Evolutionary conservation across 2,113 vertebrate species (phyloP).

Genomic region (Toxotes jaculatrix): DNA sequence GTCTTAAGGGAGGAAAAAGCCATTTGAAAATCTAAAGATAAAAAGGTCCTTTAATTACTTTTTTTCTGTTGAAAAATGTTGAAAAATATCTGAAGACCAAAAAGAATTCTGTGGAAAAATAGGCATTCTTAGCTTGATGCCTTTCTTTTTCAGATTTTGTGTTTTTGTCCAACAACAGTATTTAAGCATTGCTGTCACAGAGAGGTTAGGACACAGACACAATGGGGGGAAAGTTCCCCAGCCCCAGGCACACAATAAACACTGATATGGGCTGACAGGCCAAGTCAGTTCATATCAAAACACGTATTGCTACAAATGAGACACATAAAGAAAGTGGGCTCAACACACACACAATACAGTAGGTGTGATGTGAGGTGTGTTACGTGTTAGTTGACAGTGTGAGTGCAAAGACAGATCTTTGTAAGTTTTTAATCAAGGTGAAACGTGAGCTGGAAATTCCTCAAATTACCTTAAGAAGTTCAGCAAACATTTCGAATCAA

Average conservation of each 20-base stretch:
- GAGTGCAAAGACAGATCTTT: constrained; percentile 23
- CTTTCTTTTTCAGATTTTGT: constrained; percentile 17
- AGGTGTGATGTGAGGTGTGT: constrained; percentile 48
- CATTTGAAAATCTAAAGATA: not conserved
- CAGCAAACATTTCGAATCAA: not conserved
- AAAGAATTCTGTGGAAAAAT: not conserved
- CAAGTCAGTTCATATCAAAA: constrained; percentile 69
- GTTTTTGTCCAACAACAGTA: constrained; percentile 68
- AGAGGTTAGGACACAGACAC: constrained; percentile 67
- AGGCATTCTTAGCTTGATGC: constrained; percentile 10
- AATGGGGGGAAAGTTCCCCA: constrained; percentile 18
- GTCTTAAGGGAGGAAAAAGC: no score
- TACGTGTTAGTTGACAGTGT: constrained; percentile 49
- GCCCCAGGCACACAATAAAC: constrained; percentile 48
- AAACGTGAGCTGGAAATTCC: not conserved
- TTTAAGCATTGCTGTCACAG: constrained; percentile 45
- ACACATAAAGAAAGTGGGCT: constrained; percentile 65
- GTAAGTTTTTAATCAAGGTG: constrained; percentile 20
- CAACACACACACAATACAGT: constrained; percentile 61
- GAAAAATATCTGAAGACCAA: not conserved
- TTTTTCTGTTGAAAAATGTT: not conserved
- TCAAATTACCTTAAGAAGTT: constrained; percentile 8
- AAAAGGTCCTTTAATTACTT: not conserved
- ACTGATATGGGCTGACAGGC: constrained; percentile 68
- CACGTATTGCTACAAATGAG: constrained; percentile 59